These are phyloP conservation scores for Amblyjoppa fuscipennis DNA, from an alignment of 2,888 invertebrate genomes.

Conservation along the genomic window DNA sequence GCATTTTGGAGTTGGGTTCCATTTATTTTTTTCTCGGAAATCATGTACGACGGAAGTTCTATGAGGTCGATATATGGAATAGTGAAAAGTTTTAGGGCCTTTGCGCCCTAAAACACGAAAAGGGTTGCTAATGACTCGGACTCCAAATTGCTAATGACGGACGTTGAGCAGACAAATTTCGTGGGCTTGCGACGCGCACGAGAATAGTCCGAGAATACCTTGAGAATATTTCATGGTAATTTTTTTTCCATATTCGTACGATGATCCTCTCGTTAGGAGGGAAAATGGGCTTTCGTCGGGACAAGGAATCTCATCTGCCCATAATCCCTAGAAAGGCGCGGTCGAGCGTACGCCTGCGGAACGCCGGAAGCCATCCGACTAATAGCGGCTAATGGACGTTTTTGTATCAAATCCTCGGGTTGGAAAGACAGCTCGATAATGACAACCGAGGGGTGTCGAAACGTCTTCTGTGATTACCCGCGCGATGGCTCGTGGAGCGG, in stretches of 20 bases:
- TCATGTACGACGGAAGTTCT: background rate
- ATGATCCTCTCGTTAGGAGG: conserved; percentile 41
- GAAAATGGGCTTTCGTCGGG: conserved; percentile 49
- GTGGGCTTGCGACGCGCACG: conserved; percentile 26
- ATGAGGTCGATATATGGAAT: too few relatives aligned
- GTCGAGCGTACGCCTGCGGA: conserved; percentile 39
- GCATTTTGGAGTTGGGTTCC: background rate
- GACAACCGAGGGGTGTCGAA: conserved; percentile 50
- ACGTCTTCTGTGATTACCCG: conserved; percentile 66
- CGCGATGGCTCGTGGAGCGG: conserved; percentile 56
- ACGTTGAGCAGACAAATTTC: conserved; percentile 37
- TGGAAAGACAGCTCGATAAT: conserved; percentile 52
- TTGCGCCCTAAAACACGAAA: conserved; percentile 73
- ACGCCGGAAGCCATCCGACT: conserved; percentile 66
- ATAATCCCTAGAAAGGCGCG: conserved; percentile 47
- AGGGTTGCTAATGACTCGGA: conserved; percentile 79
- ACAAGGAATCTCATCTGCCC: conserved; percentile 27
- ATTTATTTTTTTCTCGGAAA: background rate
- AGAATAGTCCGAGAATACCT: background rate
- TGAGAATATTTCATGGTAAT: background rate
- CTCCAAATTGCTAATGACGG: conserved; percentile 66
- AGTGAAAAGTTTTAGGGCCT: too few relatives aligned
- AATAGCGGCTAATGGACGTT: conserved; percentile 69
- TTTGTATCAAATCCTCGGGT: conserved; percentile 60
- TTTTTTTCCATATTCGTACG: conserved; percentile 10